Percentiles rank a stretch among this genome's conserved stretches.
phyloP scores from a whole-genome alignment of 2,888 invertebrate genomes.

The Troides aeacus region DNA sequence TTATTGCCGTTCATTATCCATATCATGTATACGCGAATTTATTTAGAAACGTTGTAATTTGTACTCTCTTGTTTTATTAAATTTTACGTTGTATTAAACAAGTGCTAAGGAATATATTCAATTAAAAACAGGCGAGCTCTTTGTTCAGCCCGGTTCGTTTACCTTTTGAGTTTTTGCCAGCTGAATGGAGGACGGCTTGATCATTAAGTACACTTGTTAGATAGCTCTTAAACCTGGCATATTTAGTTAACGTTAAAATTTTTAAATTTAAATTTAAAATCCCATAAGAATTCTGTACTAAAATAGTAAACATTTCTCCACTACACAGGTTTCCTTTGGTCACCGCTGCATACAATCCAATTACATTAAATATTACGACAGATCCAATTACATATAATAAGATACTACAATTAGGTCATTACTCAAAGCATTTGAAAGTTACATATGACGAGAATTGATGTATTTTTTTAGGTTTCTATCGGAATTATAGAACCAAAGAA shows the following conservation, averaged over 20 bases:
- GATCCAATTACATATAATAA: not conserved
- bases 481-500: no score
- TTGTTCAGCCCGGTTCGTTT: conserved; percentile 59
- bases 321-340: not conserved
- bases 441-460: not conserved
- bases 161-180: conserved; percentile 64
- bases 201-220: conserved; percentile 70
- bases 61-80: not conserved
- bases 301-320: not conserved
- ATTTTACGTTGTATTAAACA: conserved; percentile 3
- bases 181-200: conserved; percentile 55
- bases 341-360: not conserved
- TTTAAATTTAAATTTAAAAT: not conserved
- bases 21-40: no score
- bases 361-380: not conserved
- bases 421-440: not conserved
- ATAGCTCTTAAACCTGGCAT: conserved; percentile 27
- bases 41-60: not conserved
- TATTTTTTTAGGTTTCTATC: not conserved
- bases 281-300: not conserved
- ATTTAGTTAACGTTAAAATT: not conserved
- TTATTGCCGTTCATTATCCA: no score
- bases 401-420: not conserved
- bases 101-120: conserved; percentile 34
- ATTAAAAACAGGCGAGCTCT: conserved; percentile 57